Percentiles rank a stretch among this genome's conserved stretches.
phyloP scores from a whole-genome alignment of 2,797 vertebrate genomes.

The Macropodus opercularis region DNA sequence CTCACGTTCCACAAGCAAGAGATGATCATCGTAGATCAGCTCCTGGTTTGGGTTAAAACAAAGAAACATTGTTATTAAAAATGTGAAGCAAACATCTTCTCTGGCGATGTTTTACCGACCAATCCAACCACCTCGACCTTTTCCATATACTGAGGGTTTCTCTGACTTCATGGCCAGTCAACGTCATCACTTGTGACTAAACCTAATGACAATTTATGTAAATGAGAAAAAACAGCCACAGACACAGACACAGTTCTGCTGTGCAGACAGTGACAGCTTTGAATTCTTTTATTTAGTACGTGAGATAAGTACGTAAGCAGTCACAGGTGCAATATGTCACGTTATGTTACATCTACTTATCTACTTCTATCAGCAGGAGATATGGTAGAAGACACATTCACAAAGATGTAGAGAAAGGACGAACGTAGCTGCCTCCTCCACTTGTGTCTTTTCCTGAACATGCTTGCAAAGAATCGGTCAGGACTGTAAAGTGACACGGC shows the following conservation, averaged over 20 bases:
- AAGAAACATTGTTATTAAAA: not conserved
- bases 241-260: too few species aligned
- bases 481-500: slow-evolving; percentile 53
- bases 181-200: too few species aligned
- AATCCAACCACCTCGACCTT: not conserved
- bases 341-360: not conserved
- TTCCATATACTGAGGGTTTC: not conserved
- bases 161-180: too few species aligned
- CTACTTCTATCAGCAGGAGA: not conserved
- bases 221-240: too few species aligned
- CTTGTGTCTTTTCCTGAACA: slow-evolving; percentile 26
- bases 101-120: too few species aligned
- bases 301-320: slow-evolving; percentile 10
- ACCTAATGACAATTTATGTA: too few species aligned
- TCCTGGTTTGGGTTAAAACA: too few species aligned
- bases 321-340: slow-evolving; percentile 8
- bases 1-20: too few species aligned
- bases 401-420: slow-evolving; percentile 14
- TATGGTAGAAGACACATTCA: slow-evolving; percentile 16
- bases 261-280: too few species aligned
- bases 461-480: slow-evolving; percentile 2
- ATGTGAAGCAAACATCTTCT: too few species aligned
- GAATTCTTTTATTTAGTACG: not conserved
- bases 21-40: too few species aligned
- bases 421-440: slow-evolving; percentile 6